These are phyloP conservation scores for Drosophila aff. DNA, from an alignment of 1,140 invertebrate species.

Conservation along the genomic window DNA sequence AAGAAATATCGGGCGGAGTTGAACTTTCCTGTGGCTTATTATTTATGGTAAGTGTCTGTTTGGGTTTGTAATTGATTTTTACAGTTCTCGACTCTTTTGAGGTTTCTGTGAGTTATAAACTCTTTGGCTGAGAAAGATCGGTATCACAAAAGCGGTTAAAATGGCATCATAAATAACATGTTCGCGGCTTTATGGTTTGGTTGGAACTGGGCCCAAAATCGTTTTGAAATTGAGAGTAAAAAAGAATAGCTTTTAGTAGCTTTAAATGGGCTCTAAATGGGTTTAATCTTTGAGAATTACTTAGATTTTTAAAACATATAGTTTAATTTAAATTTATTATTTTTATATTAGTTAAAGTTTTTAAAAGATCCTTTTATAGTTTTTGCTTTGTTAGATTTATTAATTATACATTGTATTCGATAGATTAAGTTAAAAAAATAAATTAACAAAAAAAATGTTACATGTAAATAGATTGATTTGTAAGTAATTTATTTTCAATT, in stretches of 20 bases:
- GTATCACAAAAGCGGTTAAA: slow-evolving; percentile 41
- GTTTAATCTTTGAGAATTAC: too few species aligned
- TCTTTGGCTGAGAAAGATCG: slow-evolving; percentile 24
- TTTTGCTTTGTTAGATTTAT: too few species aligned
- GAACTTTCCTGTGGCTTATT: slow-evolving; percentile 54
- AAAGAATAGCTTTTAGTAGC: background rate
- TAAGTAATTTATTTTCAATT: background rate
- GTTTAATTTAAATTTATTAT: background rate
- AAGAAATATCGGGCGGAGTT: slow-evolving; percentile 20
- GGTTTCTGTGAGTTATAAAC: slow-evolving; percentile 43
- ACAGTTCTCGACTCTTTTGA: slow-evolving; percentile 44
- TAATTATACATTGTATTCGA: too few species aligned
- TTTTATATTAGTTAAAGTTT: too few species aligned
- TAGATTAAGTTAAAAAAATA: too few species aligned
- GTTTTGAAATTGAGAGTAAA: background rate
- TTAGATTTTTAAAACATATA: background rate
- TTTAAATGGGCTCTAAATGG: background rate
- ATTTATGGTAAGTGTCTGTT: slow-evolving; percentile 71
- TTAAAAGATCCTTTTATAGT: too few species aligned
- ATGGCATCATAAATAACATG: slow-evolving; percentile 58
- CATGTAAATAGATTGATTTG: too few species aligned
- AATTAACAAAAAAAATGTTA: too few species aligned
- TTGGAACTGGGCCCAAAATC: slow-evolving; percentile 3
- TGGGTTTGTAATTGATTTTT: slow-evolving; percentile 75
- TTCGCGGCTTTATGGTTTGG: slow-evolving; percentile 23